A percentile compares a stretch with the other conserved stretches of the same genome.
Evolutionary conservation across 2,888 invertebrate genomes (phyloP).

Genomic region (Dynastes maya): DNA sequence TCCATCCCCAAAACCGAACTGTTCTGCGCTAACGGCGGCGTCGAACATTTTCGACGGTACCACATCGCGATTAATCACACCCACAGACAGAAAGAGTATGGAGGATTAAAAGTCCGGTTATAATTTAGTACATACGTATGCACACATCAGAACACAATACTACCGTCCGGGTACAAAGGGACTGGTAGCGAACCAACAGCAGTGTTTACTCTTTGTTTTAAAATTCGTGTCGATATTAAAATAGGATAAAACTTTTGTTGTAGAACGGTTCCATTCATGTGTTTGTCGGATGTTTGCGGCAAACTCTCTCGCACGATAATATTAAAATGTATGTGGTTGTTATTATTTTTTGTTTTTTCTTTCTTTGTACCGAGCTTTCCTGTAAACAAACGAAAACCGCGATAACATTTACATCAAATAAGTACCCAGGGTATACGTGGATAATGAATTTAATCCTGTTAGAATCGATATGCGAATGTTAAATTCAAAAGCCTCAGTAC

Average conservation of each 20-base stretch:
- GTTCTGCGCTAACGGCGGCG: not conserved
- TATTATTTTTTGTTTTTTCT: too few relatives aligned
- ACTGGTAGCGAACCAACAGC: not conserved
- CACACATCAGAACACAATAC: not conserved
- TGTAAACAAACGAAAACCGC: too few relatives aligned
- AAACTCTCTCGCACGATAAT: not conserved
- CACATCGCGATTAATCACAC: conserved; percentile 14
- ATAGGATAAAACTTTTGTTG: conserved; percentile 10
- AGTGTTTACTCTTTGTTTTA: conserved; percentile 9
- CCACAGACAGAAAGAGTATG: not conserved
- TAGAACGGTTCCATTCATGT: not conserved
- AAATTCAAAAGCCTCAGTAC: too few relatives aligned
- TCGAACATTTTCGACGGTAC: not conserved
- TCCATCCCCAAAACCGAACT: not conserved
- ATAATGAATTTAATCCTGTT: too few relatives aligned
- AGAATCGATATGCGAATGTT: too few relatives aligned
- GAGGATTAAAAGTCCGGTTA: conserved; percentile 10
- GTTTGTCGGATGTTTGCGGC: too few relatives aligned
- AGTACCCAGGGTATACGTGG: too few relatives aligned
- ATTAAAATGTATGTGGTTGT: too few relatives aligned
- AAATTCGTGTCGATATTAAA: conserved; percentile 6
- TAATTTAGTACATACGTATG: conserved; percentile 1
- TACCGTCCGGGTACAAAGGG: not conserved
- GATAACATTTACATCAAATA: too few relatives aligned
- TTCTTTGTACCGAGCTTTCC: too few relatives aligned